These are phyloP conservation scores for Drosophila melanogaster DNA, from an alignment of 1,140 invertebrate species.

Conservation along the genomic window DNA sequence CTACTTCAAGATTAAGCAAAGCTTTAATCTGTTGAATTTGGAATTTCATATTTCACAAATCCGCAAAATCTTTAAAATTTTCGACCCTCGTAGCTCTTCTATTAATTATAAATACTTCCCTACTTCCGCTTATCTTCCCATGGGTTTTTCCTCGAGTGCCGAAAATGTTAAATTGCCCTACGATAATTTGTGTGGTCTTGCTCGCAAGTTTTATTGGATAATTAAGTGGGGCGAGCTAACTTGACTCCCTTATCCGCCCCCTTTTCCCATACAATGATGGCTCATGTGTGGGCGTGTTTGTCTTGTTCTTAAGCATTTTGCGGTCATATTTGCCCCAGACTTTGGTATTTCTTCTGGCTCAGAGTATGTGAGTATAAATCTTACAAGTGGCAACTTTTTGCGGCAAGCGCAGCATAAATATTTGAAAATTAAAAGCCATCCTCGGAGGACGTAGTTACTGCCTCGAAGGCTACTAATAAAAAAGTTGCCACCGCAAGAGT, in stretches of 20 bases:
- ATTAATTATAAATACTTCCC: conserved; percentile 1
- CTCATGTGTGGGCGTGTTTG: conserved; percentile 34
- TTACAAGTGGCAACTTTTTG: conserved; percentile 61
- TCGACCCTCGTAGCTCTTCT: conserved; percentile 12
- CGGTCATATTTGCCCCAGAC: conserved; percentile 25
- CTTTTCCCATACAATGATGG: not conserved
- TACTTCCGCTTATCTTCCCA: conserved; percentile 2
- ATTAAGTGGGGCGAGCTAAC: conserved; percentile 45
- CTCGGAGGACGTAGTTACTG: conserved; percentile 15
- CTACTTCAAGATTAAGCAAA: conserved; percentile 3
- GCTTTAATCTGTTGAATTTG: conserved; percentile 12
- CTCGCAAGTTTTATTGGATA: conserved; percentile 68
- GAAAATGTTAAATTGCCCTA: conserved; percentile 35
- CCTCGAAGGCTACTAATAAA: conserved; percentile 17
- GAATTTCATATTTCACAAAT: not conserved
- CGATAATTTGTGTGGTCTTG: conserved; percentile 60
- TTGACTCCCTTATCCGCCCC: conserved; percentile 5
- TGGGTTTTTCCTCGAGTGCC: conserved; percentile 34
- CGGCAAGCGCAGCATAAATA: conserved; percentile 65
- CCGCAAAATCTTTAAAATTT: not conserved
- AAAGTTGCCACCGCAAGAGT: conserved; percentile 37
- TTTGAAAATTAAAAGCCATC: conserved; percentile 71
- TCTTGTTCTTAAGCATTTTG: conserved; percentile 45
- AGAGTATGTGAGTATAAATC: conserved; percentile 54
- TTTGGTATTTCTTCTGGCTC: not conserved